A percentile compares a stretch with the other conserved stretches of the same genome.
Conservation (phyloP, 2,113 vertebrate species). For the Apteryx owenii region DNA sequence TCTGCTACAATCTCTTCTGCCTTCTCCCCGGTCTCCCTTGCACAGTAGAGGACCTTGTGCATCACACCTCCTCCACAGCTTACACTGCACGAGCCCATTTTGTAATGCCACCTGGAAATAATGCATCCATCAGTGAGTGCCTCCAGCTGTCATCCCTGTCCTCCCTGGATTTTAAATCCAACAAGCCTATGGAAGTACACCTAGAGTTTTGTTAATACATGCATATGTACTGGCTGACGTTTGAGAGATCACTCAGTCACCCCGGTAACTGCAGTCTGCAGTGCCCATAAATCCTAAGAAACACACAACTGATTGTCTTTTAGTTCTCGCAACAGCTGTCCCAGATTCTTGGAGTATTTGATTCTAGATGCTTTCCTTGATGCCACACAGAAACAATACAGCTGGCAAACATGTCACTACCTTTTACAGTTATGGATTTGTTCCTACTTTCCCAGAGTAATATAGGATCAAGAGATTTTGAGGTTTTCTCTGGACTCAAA, state of each 20-base stretch:
- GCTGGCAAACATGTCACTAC: not conserved
- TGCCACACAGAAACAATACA: not conserved
- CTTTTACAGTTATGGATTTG: not conserved
- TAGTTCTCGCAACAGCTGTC: not conserved
- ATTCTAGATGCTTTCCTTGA: not conserved
- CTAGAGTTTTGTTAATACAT: not conserved
- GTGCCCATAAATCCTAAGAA: not conserved
- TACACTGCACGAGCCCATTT: constrained; percentile 81
- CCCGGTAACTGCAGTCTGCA: not conserved
- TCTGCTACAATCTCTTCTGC: constrained; percentile 74
- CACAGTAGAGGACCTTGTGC: constrained; percentile 80
- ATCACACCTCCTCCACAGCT: constrained; percentile 84
- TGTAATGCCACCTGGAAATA: constrained; percentile 79
- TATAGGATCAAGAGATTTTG: not conserved
- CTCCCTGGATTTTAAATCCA: not conserved
- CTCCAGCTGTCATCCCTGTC: not conserved
- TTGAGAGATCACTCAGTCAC: not conserved
- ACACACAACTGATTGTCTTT: not conserved
- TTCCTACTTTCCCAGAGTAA: not conserved
- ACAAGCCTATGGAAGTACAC: not conserved
- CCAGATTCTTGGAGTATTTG: not conserved
- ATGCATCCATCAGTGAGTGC: not conserved
- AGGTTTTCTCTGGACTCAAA: not conserved
- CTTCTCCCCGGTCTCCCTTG: not conserved
- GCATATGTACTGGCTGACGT: not conserved